These are phyloP conservation scores for Enteromius radiatus DNA, from an alignment of 2,797 vertebrate species.

Conservation along the genomic window DNA sequence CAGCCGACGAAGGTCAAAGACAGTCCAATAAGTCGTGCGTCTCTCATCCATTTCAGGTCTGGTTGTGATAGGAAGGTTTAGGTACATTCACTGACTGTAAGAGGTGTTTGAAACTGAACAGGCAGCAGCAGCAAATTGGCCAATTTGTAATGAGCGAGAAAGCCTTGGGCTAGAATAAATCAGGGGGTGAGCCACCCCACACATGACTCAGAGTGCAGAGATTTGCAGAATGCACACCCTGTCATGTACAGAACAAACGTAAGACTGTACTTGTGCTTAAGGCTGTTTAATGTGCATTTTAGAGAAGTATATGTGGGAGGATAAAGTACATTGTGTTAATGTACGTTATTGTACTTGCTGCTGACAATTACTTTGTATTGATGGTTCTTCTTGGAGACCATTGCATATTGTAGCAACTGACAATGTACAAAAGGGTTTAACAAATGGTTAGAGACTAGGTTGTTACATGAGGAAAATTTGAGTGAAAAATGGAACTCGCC, in stretches of 20 bases:
- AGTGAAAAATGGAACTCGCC: not conserved
- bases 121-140: slow-evolving; percentile 45
- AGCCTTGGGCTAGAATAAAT: slow-evolving; percentile 53
- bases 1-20: slow-evolving; percentile 56
- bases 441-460: not conserved
- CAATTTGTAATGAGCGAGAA: slow-evolving; percentile 51
- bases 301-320: slow-evolving; percentile 10
- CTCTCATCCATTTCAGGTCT: slow-evolving; percentile 10
- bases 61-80: slow-evolving; percentile 27
- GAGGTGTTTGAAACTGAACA: slow-evolving; percentile 39
- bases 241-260: not conserved
- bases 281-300: slow-evolving; percentile 25
- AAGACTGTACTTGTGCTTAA: slow-evolving; percentile 19
- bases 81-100: slow-evolving; percentile 27
- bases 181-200: slow-evolving; percentile 7
- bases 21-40: slow-evolving; percentile 37
- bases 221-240: not conserved
- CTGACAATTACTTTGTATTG: not conserved
- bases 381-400: not conserved
- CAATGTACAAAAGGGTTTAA: not conserved
- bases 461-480: not conserved
- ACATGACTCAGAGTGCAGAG: slow-evolving; percentile 38
- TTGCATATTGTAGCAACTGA: not conserved
- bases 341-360: not conserved
- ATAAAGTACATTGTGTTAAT: slow-evolving; percentile 22